Conservation (phyloP, 2,113 vertebrate genomes). For the Forbesichthys papilliferus region DNA sequence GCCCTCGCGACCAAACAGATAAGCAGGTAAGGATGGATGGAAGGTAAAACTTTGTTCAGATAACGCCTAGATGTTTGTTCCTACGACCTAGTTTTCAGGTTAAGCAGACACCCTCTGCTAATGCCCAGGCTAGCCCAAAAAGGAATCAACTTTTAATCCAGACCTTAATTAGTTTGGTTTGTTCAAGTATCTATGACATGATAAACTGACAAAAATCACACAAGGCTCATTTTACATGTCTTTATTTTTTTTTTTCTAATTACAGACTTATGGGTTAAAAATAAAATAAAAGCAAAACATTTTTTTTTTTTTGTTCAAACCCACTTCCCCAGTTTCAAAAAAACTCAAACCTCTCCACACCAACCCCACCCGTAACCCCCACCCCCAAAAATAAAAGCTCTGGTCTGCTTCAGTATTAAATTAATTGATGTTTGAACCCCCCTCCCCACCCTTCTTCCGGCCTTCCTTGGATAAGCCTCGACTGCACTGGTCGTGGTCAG, state of each 20-base stretch:
- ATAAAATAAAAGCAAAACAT: constrained; percentile 78
- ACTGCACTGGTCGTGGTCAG: constrained; percentile 70
- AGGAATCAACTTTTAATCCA: too few relatives aligned
- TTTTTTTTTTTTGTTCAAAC: constrained; percentile 56
- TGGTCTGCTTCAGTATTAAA: constrained; percentile 61
- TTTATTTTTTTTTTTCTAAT: constrained; percentile 80
- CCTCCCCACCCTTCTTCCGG: constrained; percentile 36
- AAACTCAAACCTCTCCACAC: constrained; percentile 56
- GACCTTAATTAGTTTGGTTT: too few relatives aligned
- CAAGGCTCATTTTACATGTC: constrained; percentile 75
- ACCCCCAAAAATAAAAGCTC: constrained; percentile 64
- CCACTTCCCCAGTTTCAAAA: constrained; percentile 59
- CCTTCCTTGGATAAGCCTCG: constrained; percentile 67
- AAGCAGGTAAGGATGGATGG: too few relatives aligned
- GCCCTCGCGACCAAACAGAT: too few relatives aligned
- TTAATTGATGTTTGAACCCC: constrained; percentile 48
- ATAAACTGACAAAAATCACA: constrained; percentile 20
- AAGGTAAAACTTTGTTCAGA: too few relatives aligned
- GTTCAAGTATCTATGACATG: neutral
- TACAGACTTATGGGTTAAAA: constrained; percentile 85
- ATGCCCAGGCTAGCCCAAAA: too few relatives aligned
- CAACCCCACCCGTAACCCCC: constrained; percentile 50
- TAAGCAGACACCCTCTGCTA: too few relatives aligned
- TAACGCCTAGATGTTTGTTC: too few relatives aligned
- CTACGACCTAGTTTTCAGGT: too few relatives aligned